Percentiles rank a stretch among this genome's conserved stretches.
Conservation (phyloP, 2,113 vertebrate genomes). For the Jacana jacana region DNA sequence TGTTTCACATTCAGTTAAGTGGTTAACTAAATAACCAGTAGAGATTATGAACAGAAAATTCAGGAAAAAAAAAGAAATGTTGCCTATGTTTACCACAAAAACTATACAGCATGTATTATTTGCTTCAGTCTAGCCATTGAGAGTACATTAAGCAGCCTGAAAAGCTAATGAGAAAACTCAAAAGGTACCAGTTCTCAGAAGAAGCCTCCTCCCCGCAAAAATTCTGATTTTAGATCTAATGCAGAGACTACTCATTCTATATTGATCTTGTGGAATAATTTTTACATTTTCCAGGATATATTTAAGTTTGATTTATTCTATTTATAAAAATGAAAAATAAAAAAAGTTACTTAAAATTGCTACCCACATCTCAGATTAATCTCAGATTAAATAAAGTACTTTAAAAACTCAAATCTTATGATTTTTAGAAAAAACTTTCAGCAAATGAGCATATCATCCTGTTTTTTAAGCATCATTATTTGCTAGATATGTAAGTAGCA, state of each 20-base stretch:
- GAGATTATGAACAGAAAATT: neutral
- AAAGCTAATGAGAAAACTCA: neutral
- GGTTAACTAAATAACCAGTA: neutral
- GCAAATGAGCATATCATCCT: conserved; percentile 13
- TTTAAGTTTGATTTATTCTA: neutral
- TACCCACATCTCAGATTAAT: neutral
- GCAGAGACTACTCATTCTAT: neutral
- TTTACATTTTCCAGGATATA: neutral
- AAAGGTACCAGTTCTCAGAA: neutral
- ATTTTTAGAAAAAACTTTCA: conserved; percentile 40
- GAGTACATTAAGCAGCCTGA: neutral
- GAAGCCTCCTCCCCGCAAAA: too few species aligned
- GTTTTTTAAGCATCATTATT: neutral
- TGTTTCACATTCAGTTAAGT: neutral
- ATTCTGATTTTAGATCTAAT: neutral
- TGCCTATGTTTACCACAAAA: neutral
- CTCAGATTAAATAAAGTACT: neutral
- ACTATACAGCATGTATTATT: neutral
- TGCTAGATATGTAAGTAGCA: neutral
- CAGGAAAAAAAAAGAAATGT: neutral
- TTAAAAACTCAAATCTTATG: neutral
- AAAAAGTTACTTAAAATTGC: neutral
- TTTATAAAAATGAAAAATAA: neutral
- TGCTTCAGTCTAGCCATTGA: neutral
- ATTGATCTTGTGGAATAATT: neutral